Percentiles rank a stretch among this genome's conserved stretches.
Conservation (phyloP, 2,888 invertebrate genomes). For the Melanophora roralis region DNA sequence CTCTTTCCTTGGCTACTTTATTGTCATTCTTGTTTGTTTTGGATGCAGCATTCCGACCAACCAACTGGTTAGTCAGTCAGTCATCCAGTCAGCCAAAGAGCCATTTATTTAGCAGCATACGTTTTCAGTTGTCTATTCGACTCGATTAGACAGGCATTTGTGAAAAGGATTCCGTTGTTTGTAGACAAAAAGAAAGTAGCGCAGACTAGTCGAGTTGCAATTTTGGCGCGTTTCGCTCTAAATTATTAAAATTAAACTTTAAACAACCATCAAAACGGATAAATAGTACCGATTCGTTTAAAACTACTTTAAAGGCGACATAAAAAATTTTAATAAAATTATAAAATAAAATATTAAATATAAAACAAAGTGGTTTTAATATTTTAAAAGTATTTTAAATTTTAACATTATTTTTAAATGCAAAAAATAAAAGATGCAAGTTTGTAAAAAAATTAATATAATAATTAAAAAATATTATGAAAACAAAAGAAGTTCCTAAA, state of each 20-base stretch:
- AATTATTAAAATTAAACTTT: conserved; percentile 7
- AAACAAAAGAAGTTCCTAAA: conserved; percentile 60
- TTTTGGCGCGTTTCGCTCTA: conserved; percentile 55
- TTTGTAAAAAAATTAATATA: not conserved
- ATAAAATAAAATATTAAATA: conserved; percentile 1
- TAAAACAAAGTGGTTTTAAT: conserved; percentile 7
- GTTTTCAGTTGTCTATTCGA: conserved; percentile 39
- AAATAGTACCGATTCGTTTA: not conserved
- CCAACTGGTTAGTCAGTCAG: conserved; percentile 17
- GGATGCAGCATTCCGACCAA: conserved; percentile 47
- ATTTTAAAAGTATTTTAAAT: not conserved
- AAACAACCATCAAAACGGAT: conserved; percentile 20
- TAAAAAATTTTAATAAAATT: not conserved
- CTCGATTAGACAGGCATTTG: conserved; percentile 71
- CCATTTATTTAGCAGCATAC: conserved; percentile 28
- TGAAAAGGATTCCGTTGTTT: conserved; percentile 75
- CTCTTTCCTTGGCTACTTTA: conserved; percentile 17
- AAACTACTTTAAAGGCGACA: not conserved
- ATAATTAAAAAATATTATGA: conserved; percentile 48
- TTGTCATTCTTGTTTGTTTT: conserved; percentile 39
- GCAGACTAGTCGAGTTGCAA: conserved; percentile 35
- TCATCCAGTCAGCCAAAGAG: conserved; percentile 21
- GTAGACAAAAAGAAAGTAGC: conserved; percentile 69
- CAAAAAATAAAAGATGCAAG: no score
- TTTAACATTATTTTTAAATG: no score